A percentile compares a stretch with the other conserved stretches of the same genome.
Conservation (phyloP, 2,113 vertebrate species). For the Colossoma macropomum region DNA sequence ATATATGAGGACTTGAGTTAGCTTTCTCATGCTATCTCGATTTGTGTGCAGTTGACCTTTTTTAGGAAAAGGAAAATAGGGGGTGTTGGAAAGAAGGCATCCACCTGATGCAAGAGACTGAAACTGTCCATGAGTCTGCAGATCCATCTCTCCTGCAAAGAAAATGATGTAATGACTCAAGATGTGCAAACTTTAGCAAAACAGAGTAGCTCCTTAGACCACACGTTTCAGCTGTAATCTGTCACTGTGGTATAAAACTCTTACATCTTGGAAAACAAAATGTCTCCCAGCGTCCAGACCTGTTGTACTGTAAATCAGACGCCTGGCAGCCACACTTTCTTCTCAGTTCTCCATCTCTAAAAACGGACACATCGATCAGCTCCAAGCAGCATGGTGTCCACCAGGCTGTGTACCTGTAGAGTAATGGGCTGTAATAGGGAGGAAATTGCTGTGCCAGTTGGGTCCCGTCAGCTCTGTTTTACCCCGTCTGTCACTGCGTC, state of each 20-base stretch:
- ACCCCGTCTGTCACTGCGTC: slow-evolving; percentile 49
- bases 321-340: neutral
- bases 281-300: neutral
- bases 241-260: neutral
- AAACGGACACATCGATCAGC: slow-evolving; percentile 27
- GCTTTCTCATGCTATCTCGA: slow-evolving; percentile 45
- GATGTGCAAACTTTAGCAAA: neutral
- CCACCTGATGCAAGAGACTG: neutral
- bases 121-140: neutral
- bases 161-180: slow-evolving; percentile 8
- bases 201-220: neutral
- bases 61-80: neutral
- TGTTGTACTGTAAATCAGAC: neutral
- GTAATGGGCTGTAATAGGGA: slow-evolving; percentile 30
- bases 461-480: slow-evolving; percentile 49
- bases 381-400: slow-evolving; percentile 15
- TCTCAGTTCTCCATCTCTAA: slow-evolving; percentile 17
- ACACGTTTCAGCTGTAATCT: neutral
- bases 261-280: neutral
- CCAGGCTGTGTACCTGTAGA: slow-evolving; percentile 29
- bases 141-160: neutral
- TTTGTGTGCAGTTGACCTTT: slow-evolving; percentile 50
- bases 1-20: neutral
- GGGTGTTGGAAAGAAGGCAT: slow-evolving; percentile 5
- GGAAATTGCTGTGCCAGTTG: slow-evolving; percentile 47